Evolutionary conservation across 2,113 vertebrate species (phyloP).

Genomic region (Anoura caudifer): DNA sequence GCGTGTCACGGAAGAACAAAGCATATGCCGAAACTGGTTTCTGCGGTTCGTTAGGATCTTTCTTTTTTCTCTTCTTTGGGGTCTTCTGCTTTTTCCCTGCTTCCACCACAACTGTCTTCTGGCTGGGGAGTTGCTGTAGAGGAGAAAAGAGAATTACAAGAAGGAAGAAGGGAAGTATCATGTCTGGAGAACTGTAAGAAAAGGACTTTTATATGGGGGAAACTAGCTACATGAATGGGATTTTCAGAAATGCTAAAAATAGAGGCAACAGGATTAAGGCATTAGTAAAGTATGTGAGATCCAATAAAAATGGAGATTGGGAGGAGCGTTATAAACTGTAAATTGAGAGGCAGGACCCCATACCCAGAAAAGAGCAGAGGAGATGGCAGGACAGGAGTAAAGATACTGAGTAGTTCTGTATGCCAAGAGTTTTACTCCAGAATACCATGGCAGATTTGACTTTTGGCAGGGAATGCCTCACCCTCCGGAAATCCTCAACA

Average conservation of each 20-base stretch:
- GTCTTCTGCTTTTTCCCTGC: slow-evolving; percentile 78
- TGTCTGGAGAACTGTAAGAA: slow-evolving; percentile 14
- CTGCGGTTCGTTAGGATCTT: slow-evolving; percentile 91
- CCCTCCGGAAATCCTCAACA: slow-evolving; percentile 90
- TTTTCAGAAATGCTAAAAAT: slow-evolving; percentile 52
- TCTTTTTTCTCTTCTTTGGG: slow-evolving; percentile 86
- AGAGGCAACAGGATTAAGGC: not conserved
- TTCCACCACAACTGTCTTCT: slow-evolving; percentile 77
- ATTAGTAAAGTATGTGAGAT: slow-evolving; percentile 23
- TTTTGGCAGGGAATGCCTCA: slow-evolving; percentile 66
- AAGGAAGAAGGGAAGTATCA: not conserved
- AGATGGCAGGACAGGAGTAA: not conserved
- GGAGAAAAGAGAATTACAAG: slow-evolving; percentile 47
- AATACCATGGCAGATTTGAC: slow-evolving; percentile 22
- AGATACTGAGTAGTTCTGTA: not conserved
- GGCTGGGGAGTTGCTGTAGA: slow-evolving; percentile 68
- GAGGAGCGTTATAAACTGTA: slow-evolving; percentile 16
- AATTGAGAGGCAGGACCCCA: not conserved
- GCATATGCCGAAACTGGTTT: slow-evolving; percentile 94
- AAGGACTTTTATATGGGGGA: not conserved
- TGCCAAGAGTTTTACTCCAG: slow-evolving; percentile 50
- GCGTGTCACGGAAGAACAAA: slow-evolving; percentile 93
- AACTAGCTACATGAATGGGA: not conserved
- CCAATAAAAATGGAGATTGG: not conserved
- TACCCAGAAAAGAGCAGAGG: slow-evolving; percentile 10